These are phyloP conservation scores for Tenrec ecaudatus DNA, from an alignment of 2,113 vertebrate genomes.

Conservation along the genomic window DNA sequence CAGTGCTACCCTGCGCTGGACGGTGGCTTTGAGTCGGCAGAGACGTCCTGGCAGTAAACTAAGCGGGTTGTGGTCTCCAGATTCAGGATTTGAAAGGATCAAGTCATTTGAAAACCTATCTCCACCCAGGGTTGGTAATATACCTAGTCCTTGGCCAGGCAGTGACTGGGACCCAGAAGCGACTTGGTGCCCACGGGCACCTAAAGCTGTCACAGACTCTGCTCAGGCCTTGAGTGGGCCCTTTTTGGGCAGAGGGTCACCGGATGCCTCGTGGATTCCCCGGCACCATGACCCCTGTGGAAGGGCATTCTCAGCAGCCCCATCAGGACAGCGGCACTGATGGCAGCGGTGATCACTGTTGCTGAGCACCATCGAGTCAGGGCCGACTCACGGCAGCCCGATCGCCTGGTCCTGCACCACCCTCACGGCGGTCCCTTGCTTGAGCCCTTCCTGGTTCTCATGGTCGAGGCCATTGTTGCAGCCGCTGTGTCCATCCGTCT, in stretches of 20 bases:
- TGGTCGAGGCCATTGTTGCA: too few relatives aligned
- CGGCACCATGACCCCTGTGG: neutral
- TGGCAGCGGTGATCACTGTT: too few relatives aligned
- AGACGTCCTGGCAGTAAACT: neutral
- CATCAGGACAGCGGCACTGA: too few relatives aligned
- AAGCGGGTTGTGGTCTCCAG: constrained; percentile 48
- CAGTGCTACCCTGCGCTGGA: too few relatives aligned
- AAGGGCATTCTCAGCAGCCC: neutral
- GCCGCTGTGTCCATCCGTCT: too few relatives aligned
- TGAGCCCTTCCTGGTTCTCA: too few relatives aligned
- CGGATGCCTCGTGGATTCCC: neutral
- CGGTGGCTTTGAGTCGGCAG: neutral
- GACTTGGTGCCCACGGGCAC: constrained; percentile 11
- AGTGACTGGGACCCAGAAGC: neutral
- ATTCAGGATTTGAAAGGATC: constrained; percentile 62
- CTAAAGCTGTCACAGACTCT: constrained; percentile 1
- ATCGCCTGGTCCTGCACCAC: too few relatives aligned
- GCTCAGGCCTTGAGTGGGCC: constrained; percentile 8
- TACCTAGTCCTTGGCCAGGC: constrained; percentile 42
- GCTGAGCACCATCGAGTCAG: too few relatives aligned
- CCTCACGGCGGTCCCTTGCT: too few relatives aligned
- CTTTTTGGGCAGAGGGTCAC: neutral
- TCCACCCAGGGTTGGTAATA: constrained; percentile 68
- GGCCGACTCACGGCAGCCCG: too few relatives aligned
- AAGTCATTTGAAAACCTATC: constrained; percentile 73